Base-by-base conservation (phyloP, 2,113 vertebrate genomes). In the Clarias batrachus region DNA sequence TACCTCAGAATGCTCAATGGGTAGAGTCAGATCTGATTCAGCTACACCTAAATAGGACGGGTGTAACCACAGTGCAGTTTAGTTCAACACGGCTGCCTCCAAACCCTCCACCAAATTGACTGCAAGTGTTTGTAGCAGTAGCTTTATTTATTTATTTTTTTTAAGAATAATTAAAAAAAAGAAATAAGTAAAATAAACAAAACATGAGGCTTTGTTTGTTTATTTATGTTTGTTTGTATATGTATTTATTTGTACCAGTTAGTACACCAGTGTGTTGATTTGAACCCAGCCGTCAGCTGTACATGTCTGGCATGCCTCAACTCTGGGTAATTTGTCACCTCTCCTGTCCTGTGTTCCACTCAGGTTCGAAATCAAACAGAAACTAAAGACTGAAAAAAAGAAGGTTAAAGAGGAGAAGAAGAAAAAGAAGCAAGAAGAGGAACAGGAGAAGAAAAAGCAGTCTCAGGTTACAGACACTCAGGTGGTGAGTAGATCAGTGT, bases 331-430 rank as follows among this genome's bases (percentile, higher is more conserved):
- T 10, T 73, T 33, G 27, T 70, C 3, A 33, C 63, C 48, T 57
- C 41, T 7, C 13, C n/a, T 1, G 9, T 7, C 13, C n/a, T 1
- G 9, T 33, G 19, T 11, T 57, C 23, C 87, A 62, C 82, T 62
- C 92, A 99, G 98, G 90, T 99, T 99, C 95, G 98, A 99, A 96
- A 99, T 99, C 59, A 99, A 99, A 93, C 98, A 99, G 92, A 99
- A 99, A 91, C 94, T 99, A 91, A 99, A 99, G 95, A 98, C 97
- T 0, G 97, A 97, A 78, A 99, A 99, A 94, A 99, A 98, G 93
- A 99, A 99, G 91, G 97, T 99, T 90, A 99, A 99, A 92, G 97
- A 99, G 90, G 97, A 99, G 91, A 98, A 99, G 92, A 99, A 99
- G 91, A 99, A 98, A 94, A 99, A 98, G 95, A 97, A 99, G 88